A percentile compares a stretch with the other conserved stretches of the same genome.
phyloP scores from a whole-genome alignment of 1,140 invertebrate species.

The Prorops nasuta region DNA sequence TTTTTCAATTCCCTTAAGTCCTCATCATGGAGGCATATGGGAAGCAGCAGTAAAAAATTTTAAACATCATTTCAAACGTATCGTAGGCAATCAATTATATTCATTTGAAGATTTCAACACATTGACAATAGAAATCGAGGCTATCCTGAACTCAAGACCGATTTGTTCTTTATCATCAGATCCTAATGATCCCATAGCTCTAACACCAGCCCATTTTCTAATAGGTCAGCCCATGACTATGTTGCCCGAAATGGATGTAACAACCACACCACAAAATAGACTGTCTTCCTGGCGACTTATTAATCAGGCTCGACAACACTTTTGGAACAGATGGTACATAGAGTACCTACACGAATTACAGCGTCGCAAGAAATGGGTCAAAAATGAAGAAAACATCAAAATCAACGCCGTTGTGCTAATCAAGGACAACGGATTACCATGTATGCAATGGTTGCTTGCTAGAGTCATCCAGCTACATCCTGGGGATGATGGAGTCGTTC shows the following conservation, averaged over 20 bases:
- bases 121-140: conserved; percentile 19
- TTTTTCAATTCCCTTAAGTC: conserved; percentile 37
- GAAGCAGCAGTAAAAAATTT: conserved; percentile 36
- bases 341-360: conserved; percentile 39
- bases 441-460: not conserved
- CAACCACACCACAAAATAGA: not conserved
- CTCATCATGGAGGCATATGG: conserved; percentile 42
- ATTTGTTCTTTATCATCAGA: conserved; percentile 16
- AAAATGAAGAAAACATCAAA: not conserved
- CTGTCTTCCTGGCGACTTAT: conserved; percentile 17
- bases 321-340: conserved; percentile 42
- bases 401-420: not conserved
- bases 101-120: conserved; percentile 27
- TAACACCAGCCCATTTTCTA: conserved; percentile 33
- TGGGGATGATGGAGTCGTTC: not conserved
- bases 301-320: conserved; percentile 28
- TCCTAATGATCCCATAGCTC: conserved; percentile 11
- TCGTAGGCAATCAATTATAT: conserved; percentile 8
- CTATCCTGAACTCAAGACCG: conserved; percentile 29
- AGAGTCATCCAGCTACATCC: not conserved
- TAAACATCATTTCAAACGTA: conserved; percentile 28
- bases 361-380: conserved; percentile 28
- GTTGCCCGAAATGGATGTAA: not conserved
- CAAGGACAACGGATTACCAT: not conserved
- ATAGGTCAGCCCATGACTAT: conserved; percentile 24